Base-by-base conservation (phyloP, 2,113 vertebrate genomes). In the Oceanodroma tethys region DNA sequence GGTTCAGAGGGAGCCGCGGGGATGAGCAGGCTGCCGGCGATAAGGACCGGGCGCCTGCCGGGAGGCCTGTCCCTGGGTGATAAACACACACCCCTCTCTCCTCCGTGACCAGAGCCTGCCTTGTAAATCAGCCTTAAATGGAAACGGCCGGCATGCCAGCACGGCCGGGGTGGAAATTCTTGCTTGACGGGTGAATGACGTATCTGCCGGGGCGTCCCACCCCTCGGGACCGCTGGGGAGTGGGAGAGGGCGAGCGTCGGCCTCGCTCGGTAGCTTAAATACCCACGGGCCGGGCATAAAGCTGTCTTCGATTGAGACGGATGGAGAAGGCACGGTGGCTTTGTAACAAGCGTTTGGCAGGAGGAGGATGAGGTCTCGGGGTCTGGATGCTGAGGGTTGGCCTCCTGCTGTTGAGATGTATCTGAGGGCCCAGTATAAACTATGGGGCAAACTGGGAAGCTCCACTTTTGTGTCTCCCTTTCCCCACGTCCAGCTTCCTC, bases 281-380 rank as follows among this genome's bases (percentile, higher is more conserved):
- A 22, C 53, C 34, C 85, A 2, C 0, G 0, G 30, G 52, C 27
- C 0, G 1, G 9, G 16, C 47, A 43, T 13, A n/a, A 53, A 93
- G 59, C 34, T 0, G 13, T 11, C 83, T 68, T n/a, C 56, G 67
- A 2, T 3, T 5, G 74, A 63, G 42, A 23, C 0, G 2, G 36
- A 14, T 0, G 3, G 58, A n/a, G n/a, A 26, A 62, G 59, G 53
- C 21, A 3, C 38, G 1, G 32, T 0, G 0, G n/a, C 32, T 91
- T 42, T 5, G 2, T 17, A 45, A 4, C 13, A 7, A 40, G 75
- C 2, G 47, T 34, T 34, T 12, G 78, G 53, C 11, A 21, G 63
- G 53, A 59, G 59, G 30, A 88, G 76, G 42, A 9, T 1, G 79
- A 22, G n/a, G 45, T 10, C 3, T 25, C 0, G 0, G 26, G 40